A percentile compares a stretch with the other conserved stretches of the same genome.
Evolutionary conservation across 2,888 invertebrate species (phyloP).

Genomic region (Lithophane leautieri): DNA sequence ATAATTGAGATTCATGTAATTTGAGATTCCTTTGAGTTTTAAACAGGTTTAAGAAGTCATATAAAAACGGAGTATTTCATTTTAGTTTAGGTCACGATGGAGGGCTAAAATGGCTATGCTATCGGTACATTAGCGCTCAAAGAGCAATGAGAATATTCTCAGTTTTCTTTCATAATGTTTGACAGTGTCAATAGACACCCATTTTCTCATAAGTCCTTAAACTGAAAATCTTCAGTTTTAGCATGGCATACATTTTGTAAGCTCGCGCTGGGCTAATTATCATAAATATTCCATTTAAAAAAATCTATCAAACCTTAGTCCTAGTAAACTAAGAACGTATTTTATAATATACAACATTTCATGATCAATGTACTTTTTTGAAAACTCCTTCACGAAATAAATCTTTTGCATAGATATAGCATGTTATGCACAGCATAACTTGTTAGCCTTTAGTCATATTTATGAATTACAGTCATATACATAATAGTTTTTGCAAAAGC

Average conservation of each 20-base stretch:
- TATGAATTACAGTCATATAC: neutral
- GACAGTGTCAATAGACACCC: neutral
- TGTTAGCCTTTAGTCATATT: neutral
- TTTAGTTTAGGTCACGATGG: neutral
- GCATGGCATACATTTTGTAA: constrained; percentile 27
- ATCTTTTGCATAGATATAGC: neutral
- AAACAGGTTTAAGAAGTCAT: neutral
- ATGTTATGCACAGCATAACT: constrained; percentile 31
- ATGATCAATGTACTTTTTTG: neutral
- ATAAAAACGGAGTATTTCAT: neutral
- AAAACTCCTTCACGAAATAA: neutral
- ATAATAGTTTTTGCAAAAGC: constrained; percentile 14
- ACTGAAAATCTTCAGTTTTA: neutral
- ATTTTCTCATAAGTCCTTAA: neutral
- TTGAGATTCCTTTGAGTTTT: constrained; percentile 36
- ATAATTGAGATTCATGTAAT: constrained; percentile 67
- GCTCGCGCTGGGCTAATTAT: constrained; percentile 3
- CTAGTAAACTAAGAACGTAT: constrained; percentile 2
- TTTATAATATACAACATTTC: constrained; percentile 21
- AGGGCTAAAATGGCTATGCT: neutral
- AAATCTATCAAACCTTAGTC: constrained; percentile 35
- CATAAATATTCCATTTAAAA: constrained; percentile 19
- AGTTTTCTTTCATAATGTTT: neutral
- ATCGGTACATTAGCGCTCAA: constrained; percentile 18
- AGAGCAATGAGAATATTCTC: neutral